These are phyloP conservation scores for Polydrusus tereticollis DNA, from an alignment of 2,888 invertebrate genomes.

Conservation along the genomic window DNA sequence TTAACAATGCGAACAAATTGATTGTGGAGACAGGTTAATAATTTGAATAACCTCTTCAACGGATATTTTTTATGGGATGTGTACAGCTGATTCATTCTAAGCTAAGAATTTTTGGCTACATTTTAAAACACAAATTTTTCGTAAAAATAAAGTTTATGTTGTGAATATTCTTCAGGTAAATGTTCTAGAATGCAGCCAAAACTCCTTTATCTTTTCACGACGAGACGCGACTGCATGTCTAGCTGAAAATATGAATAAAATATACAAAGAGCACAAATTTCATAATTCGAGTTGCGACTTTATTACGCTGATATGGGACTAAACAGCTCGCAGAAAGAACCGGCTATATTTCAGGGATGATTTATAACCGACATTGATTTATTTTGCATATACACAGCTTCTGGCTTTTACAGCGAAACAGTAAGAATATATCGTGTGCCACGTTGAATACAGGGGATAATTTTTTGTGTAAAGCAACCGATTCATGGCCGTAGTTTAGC, in stretches of 20 bases:
- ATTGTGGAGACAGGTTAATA: too few species aligned
- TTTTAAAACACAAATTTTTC: not conserved
- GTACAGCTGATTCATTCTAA: too few species aligned
- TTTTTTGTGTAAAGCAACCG: not conserved
- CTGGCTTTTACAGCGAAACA: slow-evolving; percentile 36
- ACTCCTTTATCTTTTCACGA: slow-evolving; percentile 24
- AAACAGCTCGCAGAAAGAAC: slow-evolving; percentile 55
- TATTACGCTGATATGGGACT: slow-evolving; percentile 54
- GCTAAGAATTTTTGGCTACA: too few species aligned
- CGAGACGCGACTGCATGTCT: slow-evolving; percentile 31
- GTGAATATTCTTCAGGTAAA: not conserved
- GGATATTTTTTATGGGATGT: too few species aligned
- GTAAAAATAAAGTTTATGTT: too few species aligned
- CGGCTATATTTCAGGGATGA: slow-evolving; percentile 59
- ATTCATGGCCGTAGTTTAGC: too few species aligned
- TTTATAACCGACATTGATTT: slow-evolving; percentile 63
- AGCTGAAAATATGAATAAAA: slow-evolving; percentile 48
- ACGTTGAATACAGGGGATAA: not conserved
- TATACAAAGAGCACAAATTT: slow-evolving; percentile 47
- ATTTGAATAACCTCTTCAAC: too few species aligned
- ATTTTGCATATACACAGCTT: slow-evolving; percentile 59
- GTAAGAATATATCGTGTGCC: slow-evolving; percentile 19
- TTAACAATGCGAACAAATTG: too few species aligned
- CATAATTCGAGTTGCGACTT: slow-evolving; percentile 55
- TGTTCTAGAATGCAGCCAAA: not conserved